Evolutionary conservation across 2,113 vertebrate species (phyloP), one percentile per base, ranked within the genome.

Genomic region (Girardinichthys multiradiatus): DNA sequence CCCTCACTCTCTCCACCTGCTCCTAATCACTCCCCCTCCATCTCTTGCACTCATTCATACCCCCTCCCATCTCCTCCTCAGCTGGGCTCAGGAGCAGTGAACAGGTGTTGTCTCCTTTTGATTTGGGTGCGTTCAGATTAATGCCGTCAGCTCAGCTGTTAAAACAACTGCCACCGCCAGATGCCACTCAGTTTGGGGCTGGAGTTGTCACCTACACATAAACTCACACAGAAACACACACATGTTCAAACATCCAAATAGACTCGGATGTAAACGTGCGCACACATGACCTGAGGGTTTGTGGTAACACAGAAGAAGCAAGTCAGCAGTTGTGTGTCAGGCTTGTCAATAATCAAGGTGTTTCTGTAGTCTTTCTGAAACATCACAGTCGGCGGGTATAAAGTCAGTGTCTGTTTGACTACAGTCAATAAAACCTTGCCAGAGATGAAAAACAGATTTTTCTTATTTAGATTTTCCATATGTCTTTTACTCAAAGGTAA

Each of bases 61-160:
- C 77, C 80, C 57, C 91, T 92, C 91, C 89, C 90, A 82, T 79
- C 95, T 95, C 96, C 92, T 94, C 87, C 86, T 85, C 84, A 68
- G 51, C 80, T 89, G 92, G 93, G 94, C 95, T 96, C 96, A 94
- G 94, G 94, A 97, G 96, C 95, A 95, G 95, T 93, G 96, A 97
- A 97, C 98, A 99, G 98, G 98, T 99, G 98, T 97, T 98, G 95
- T 89, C 95, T 96, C 95, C 96, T 94, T 98, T 99, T 99, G 97
- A 99, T 99, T 98, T 98, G 96, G 96, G 96, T 98, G 97, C 96
- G 96, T 98, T 97, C 95, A 95, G 98, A 99, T 99, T 98, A 99
- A 99, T 99, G 96, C 97, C 99, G 98, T 98, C 98, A 98, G 98
- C 96, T 99, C 98, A 99, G 98, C 97, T 99, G 98, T 97, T 98